Evolutionary conservation across 2,888 invertebrate species (phyloP), one percentile per base, ranked within the genome.

Genomic region (Exephanes ischioxanthus): DNA sequence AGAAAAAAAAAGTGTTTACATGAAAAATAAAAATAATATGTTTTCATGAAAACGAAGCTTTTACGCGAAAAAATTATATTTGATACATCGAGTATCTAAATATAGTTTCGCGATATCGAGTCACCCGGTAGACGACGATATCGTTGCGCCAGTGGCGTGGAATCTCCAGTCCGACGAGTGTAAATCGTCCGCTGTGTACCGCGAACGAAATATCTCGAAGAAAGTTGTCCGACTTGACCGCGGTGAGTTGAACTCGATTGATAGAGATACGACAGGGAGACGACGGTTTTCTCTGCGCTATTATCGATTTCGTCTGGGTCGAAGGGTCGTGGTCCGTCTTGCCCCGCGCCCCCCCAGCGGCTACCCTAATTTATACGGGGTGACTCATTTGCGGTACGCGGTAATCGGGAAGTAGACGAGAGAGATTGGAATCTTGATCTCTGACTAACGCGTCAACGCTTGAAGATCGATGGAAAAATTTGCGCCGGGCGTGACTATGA

Each of bases 271-370:
- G 6, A 68, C 70, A 33, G 22, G 48, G 53, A 30, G 58, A 81
- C 19, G 6, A 68, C 70, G 55, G 2, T 16, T 33, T 30, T 75
- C 61, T 63, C 30, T 67, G 72, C 80, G 78, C 84, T 87, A 84
- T 89, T 92, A 92, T 92, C 88, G 92, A 92, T 92, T 90, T 89
- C 88, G 90, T 91, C 90, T 89, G 89, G 87, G 84, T 75, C 77
- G 55, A 82, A 86, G 87, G 89, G 88, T 84, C 83, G 81, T 71
- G 79, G 58, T 61, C 78, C 55, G 70, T 61, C 14, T 45, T 30
- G 61, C 19, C n/a, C 61, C 30, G 19, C 22, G 26, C 26, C 16
- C 48, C 33, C 78, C n/a, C 61, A 70, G 45, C 5, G 68, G 3
- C 66, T 67, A 84, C 84, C 80, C 84, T 72, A 71, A 80, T 84